phyloP scores from a whole-genome alignment of 2,888 invertebrate species.

The Cyclophora punctaria region DNA sequence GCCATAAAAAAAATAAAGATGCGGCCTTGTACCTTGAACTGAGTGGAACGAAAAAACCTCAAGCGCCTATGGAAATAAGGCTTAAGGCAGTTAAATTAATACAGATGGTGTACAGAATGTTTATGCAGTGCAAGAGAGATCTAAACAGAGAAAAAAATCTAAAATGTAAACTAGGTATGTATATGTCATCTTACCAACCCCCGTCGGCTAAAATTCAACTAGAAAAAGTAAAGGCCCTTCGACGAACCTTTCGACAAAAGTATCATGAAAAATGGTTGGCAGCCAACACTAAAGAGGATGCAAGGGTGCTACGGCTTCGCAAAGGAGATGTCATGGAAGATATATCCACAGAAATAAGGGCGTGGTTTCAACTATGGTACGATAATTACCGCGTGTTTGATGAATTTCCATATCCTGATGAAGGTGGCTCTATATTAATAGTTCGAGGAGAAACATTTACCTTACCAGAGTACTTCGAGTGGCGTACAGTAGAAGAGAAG shows the following conservation, averaged over 20 bases:
- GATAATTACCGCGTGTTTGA: conserved; percentile 76
- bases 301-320: conserved; percentile 61
- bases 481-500: conserved; percentile 45
- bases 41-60: conserved; percentile 51
- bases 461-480: conserved; percentile 74
- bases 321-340: conserved; percentile 81
- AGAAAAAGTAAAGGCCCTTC: conserved; percentile 56
- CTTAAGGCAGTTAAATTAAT: conserved; percentile 42
- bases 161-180: conserved; percentile 73
- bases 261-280: conserved; percentile 60
- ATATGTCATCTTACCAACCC: conserved; percentile 64
- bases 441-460: conserved; percentile 76
- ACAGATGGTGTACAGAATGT: conserved; percentile 53
- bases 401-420: conserved; percentile 80
- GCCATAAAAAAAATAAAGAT: conserved; percentile 46
- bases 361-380: conserved; percentile 83
- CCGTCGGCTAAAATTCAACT: conserved; percentile 60
- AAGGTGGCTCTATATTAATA: conserved; percentile 80
- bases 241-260: conserved; percentile 59
- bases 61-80: conserved; percentile 31
- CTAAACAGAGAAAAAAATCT: conserved; percentile 51
- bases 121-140: conserved; percentile 50
- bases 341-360: conserved; percentile 83
- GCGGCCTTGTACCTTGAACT: conserved; percentile 51
- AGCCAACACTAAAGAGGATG: conserved; percentile 63